A percentile compares a stretch with the other conserved stretches of the same genome.
Evolutionary conservation across 2,113 vertebrate species (phyloP).

Genomic region (Oceanites oceanicus): DNA sequence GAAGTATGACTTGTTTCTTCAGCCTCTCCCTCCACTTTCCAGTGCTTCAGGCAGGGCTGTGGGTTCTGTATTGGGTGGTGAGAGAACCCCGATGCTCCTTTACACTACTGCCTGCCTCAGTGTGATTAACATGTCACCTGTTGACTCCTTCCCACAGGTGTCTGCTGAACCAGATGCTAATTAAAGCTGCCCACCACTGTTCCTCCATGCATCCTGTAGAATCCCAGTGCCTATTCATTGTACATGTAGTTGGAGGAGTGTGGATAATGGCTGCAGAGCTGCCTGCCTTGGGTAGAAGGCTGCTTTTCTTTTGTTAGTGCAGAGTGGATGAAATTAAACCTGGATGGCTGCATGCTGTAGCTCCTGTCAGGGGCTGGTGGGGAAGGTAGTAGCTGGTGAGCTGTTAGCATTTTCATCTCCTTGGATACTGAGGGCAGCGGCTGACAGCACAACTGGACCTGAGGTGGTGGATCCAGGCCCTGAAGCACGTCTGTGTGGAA

Average conservation of each 20-base stretch:
- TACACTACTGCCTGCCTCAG: accelerated
- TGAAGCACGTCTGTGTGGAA: accelerated
- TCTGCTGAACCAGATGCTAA: accelerated
- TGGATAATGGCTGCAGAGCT: neutral
- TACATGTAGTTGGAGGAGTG: accelerated
- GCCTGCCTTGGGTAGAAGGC: neutral
- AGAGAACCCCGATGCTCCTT: neutral
- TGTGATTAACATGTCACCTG: neutral
- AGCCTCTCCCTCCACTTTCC: neutral
- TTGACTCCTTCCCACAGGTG: neutral
- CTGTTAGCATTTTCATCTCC: neutral
- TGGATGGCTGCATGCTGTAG: accelerated
- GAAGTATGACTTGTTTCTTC: neutral
- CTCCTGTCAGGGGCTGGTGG: neutral
- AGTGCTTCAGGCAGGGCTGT: neutral
- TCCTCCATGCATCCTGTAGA: accelerated
- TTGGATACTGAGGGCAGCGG: accelerated
- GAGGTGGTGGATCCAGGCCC: too few relatives aligned
- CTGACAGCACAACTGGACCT: neutral
- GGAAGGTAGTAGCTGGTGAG: neutral
- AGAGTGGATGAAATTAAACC: too few relatives aligned
- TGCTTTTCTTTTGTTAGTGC: neutral
- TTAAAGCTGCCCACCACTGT: neutral
- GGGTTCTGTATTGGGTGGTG: accelerated
- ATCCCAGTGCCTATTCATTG: accelerated